Base-by-base conservation (phyloP, 2,888 invertebrate genomes). In the Epirrhoe tristata region DNA sequence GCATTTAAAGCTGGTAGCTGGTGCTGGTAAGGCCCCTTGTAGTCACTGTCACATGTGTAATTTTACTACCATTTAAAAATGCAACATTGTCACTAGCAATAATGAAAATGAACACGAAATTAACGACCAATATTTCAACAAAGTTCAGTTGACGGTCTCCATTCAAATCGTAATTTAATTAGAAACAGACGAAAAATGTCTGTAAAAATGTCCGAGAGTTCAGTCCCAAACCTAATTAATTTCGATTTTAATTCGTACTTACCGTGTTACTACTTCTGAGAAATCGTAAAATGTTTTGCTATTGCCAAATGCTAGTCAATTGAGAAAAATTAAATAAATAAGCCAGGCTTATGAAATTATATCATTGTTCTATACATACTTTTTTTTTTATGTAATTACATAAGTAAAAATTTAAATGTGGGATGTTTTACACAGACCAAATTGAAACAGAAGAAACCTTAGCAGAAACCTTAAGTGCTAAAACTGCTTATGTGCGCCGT, bases 141-240 rank as follows among this genome's bases (percentile, higher is more conserved):
- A 79, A 61, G 67, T 65, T 54, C 8, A 16, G n/a, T 66, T 48
- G 50, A 51, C 66, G 55, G 54, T 66, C 52, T 55, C 54, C 63
- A 10, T 53, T 65, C 54, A 67, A 82, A 84, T 82, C 78, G 76
- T 78, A 73, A 83, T 85, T 85, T 85, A 86, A 88, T 87, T 86
- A 78, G 83, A 83, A 85, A 85, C 86, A 87, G 86, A 85, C 78
- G 79, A 79, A 78, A 81, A 79, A 78, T 75, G 66, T 58, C 63
- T 43, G 39, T 43, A 43, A 43, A 12, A 65, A 69, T 63, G 58
- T 67, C 64, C 52, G 69, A 74, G 73, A 78, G 69, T 69, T 75
- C 57, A 75, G 72, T 63, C 77, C 76, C 72, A 75, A 77, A 79
- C 78, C 76, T 80, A 84, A 85, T 85, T 81, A 81, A 78, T 74